phyloP scores from a whole-genome alignment of 2,888 invertebrate genomes.

The Schizotus pectinicornis region DNA sequence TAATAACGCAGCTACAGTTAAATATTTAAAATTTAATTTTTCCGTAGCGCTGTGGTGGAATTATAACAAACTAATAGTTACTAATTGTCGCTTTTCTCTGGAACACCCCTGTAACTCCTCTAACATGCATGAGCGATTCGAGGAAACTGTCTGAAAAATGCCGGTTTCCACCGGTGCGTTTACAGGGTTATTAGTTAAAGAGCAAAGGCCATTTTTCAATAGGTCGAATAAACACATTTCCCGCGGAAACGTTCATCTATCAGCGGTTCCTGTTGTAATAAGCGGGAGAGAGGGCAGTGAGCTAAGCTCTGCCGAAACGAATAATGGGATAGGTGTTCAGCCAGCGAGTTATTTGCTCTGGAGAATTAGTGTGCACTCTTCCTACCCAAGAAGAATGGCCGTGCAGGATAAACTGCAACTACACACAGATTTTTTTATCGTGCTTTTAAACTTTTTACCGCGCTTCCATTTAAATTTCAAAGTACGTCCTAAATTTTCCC shows the following conservation, averaged over 20 bases:
- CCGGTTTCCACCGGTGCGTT: conserved; percentile 8
- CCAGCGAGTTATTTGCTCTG: conserved; percentile 41
- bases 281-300: conserved; percentile 33
- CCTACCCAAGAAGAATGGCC: conserved; percentile 39
- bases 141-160: conserved; percentile 10
- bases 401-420: conserved; percentile 34
- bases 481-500: conserved; percentile 29
- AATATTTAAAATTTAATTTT: too few species aligned
- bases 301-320: conserved; percentile 33
- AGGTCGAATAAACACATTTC: conserved; percentile 54
- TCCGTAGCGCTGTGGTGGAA: too few species aligned
- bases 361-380: conserved; percentile 44
- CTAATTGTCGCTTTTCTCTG: too few species aligned
- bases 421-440: conserved; percentile 10
- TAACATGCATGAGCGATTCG: background rate
- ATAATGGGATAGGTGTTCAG: conserved; percentile 44
- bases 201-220: conserved; percentile 51
- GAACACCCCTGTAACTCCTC: too few species aligned
- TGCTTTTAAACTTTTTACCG: conserved; percentile 21
- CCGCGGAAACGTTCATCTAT: conserved; percentile 52
- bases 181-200: conserved; percentile 34
- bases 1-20: too few species aligned
- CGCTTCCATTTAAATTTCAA: conserved; percentile 31
- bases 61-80: too few species aligned
- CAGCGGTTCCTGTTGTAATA: conserved; percentile 52